Conservation (phyloP, 2,888 invertebrate species). For the Chalcis sispes region DNA sequence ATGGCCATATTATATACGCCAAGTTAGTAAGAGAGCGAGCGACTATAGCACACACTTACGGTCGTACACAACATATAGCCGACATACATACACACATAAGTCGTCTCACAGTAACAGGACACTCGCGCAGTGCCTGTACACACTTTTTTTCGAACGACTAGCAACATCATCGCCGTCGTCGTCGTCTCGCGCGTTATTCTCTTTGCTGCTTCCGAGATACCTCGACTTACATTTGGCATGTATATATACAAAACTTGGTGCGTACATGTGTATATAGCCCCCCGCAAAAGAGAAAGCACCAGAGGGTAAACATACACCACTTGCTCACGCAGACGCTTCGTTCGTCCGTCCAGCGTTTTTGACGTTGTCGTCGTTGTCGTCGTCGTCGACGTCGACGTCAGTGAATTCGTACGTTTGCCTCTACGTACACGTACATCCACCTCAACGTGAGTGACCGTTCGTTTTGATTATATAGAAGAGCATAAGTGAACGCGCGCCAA, state of each 20-base stretch:
- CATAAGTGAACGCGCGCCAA: slow-evolving; percentile 12
- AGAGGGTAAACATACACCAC: slow-evolving; percentile 37
- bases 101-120: not conserved
- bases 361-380: not conserved
- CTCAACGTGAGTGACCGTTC: not conserved
- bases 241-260: not conserved
- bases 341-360: slow-evolving; percentile 1
- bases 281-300: not conserved
- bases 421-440: not conserved
- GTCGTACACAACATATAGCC: too few species aligned
- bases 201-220: not conserved
- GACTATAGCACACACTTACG: not conserved
- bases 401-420: not conserved
- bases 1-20: slow-evolving; percentile 41
- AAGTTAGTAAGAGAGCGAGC: not conserved
- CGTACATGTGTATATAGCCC: not conserved
- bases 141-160: not conserved
- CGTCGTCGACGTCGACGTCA: slow-evolving; percentile 28
- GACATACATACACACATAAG: not conserved
- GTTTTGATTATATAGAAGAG: not conserved
- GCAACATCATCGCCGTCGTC: slow-evolving; percentile 18
- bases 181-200: not conserved
- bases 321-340: slow-evolving; percentile 24
- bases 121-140: not conserved
- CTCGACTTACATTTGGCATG: not conserved